A percentile compares a stretch with the other conserved stretches of the same genome.
phyloP scores from a whole-genome alignment of 2,113 vertebrate genomes.

The Eretmochelys imbricata region DNA sequence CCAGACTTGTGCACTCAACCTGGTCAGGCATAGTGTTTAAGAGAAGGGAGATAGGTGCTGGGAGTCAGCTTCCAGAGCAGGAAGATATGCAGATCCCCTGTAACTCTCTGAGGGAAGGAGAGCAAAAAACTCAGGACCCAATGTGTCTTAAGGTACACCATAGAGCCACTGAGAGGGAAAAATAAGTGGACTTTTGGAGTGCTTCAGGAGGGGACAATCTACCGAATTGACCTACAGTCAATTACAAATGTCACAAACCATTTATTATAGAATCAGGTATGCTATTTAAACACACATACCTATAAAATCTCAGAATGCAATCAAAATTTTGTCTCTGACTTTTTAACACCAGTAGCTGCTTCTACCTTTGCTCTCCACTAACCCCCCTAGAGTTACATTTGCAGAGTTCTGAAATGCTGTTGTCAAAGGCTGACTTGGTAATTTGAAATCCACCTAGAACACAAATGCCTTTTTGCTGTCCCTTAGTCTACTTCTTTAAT shows the following conservation, averaged over 20 bases:
- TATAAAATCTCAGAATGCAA: background rate
- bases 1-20: background rate
- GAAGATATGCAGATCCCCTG: background rate
- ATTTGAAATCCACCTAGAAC: constrained; percentile 46
- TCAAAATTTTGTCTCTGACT: background rate
- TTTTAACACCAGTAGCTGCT: background rate
- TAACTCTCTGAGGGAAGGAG: background rate
- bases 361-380: background rate
- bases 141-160: background rate
- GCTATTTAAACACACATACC: background rate
- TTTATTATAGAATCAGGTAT: background rate
- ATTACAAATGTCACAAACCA: background rate
- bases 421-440: constrained; percentile 33
- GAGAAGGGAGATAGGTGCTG: background rate
- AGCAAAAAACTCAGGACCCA: background rate
- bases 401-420: constrained; percentile 10
- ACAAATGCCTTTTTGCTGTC: constrained; percentile 13
- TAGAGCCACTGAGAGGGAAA: fast-evolving
- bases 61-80: background rate
- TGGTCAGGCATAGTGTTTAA: background rate
- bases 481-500: constrained; percentile 25
- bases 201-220: background rate
- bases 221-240: background rate
- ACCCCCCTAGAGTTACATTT: background rate
- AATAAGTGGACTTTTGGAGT: background rate